Evolutionary conservation across 2,888 invertebrate genomes (phyloP).

Genomic region (Plusia festucae): DNA sequence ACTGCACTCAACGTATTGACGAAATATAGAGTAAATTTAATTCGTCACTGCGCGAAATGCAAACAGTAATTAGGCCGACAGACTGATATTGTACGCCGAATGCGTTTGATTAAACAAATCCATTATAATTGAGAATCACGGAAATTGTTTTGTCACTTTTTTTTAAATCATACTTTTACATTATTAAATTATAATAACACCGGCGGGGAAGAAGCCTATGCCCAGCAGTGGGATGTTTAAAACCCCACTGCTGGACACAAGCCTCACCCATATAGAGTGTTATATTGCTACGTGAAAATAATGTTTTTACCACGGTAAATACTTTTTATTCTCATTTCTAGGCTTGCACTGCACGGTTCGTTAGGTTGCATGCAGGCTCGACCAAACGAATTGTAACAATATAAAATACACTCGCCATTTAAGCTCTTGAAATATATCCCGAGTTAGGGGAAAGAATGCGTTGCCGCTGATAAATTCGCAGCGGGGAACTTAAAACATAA

Average conservation of each 20-base stretch:
- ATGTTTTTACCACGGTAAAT: neutral
- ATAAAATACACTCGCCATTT: neutral
- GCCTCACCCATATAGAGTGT: too few species aligned
- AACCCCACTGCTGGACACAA: too few species aligned
- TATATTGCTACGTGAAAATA: neutral
- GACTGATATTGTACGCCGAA: slow-evolving; percentile 21
- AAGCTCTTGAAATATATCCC: slow-evolving; percentile 14
- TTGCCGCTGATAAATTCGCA: slow-evolving; percentile 32
- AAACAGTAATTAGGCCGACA: slow-evolving; percentile 29
- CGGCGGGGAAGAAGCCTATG: too few species aligned
- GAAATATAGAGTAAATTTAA: slow-evolving; percentile 33
- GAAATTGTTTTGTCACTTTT: slow-evolving; percentile 18
- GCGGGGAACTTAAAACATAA: slow-evolving; percentile 41
- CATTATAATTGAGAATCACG: slow-evolving; percentile 40
- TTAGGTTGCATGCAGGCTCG: slow-evolving; percentile 15
- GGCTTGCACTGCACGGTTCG: neutral
- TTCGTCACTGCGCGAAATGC: slow-evolving; percentile 28
- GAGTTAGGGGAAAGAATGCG: slow-evolving; percentile 19
- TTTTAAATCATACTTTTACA: slow-evolving; percentile 31
- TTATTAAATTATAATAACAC: too few species aligned
- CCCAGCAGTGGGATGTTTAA: too few species aligned
- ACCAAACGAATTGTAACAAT: neutral
- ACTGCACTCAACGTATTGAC: slow-evolving; percentile 37
- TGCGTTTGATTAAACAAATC: slow-evolving; percentile 18
- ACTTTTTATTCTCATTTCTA: slow-evolving; percentile 6